Evolutionary conservation across 2,888 invertebrate species (phyloP), one percentile per base, ranked within the genome.

Genomic region (Drosophila yooni): DNA sequence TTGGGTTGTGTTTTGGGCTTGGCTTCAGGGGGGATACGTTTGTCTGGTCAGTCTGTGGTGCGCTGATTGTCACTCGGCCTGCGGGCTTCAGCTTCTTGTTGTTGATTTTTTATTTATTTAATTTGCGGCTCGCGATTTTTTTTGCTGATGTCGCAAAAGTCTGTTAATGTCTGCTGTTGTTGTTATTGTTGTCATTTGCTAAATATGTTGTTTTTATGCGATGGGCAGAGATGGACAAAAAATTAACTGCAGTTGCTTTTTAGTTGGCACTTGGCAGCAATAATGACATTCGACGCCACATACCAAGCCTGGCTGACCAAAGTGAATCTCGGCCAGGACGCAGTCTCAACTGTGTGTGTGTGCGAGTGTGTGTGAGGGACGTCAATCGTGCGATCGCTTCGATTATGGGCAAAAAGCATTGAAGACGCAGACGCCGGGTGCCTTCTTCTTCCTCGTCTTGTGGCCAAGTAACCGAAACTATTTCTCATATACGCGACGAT

Each of bases 211-310:
- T 90, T 90, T 90, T 90, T 89, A 85, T 85, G 90, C 85, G 89
- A 81, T 81, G 81, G 74, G 74, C 77, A 78, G 77, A 79, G 82
- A 81, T 82, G 78, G 80, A 79, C 82, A 87, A 85, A 87, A 89
- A 91, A 84, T 82, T 79, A 82, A 89, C 89, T 90, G 86, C 83
- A 89, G 89, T 82, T 88, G 87, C 89, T 90, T 90, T 91, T 89
- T 90, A 89, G 90, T 91, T 91, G 89, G 91, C 91, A 91, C 92
- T 91, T 91, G 88, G 78, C 83, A 81, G 88, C 88, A 83, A 91
- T 92, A 92, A 92, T 92, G 91, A 92, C 91, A 92, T 91, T 91
- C 91, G 92, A 91, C 91, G 91, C 91, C 92, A 91, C 91, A 92
- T 91, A 91, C 91, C 88, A 91, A 90, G 65, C 43, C 57, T 31